Conservation (phyloP, 2,797 vertebrate species). For the Pangasius sanitwongsei region DNA sequence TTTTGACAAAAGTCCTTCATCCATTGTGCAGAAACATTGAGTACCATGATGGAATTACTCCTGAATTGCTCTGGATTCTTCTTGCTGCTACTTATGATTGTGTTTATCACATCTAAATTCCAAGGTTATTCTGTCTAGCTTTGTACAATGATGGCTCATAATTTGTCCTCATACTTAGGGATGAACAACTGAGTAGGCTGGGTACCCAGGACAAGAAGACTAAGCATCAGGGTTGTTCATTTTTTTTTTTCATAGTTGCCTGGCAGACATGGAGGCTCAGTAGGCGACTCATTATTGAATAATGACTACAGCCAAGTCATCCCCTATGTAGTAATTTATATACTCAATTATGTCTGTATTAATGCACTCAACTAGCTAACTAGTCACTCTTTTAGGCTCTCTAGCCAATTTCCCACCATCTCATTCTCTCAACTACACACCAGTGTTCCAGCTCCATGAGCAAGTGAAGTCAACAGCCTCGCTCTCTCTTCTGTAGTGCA, state of each 20-base stretch:
- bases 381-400: neutral
- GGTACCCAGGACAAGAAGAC: neutral
- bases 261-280: neutral
- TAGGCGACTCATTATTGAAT: neutral
- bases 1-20: neutral
- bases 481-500: neutral
- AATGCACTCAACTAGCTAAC: too few relatives aligned
- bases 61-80: neutral
- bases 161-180: neutral
- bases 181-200: neutral
- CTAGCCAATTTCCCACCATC: neutral
- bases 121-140: neutral
- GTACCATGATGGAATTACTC: neutral
- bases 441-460: neutral
- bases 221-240: neutral
- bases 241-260: neutral
- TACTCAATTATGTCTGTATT: neutral
- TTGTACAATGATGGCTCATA: neutral
- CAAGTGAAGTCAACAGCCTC: constrained; percentile 16
- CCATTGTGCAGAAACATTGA: too few relatives aligned
- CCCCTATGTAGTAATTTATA: neutral
- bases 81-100: neutral
- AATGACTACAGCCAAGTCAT: neutral
- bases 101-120: neutral
- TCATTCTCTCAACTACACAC: neutral